Conservation (phyloP, 2,113 vertebrate species). For the Notothenia coriiceps region DNA sequence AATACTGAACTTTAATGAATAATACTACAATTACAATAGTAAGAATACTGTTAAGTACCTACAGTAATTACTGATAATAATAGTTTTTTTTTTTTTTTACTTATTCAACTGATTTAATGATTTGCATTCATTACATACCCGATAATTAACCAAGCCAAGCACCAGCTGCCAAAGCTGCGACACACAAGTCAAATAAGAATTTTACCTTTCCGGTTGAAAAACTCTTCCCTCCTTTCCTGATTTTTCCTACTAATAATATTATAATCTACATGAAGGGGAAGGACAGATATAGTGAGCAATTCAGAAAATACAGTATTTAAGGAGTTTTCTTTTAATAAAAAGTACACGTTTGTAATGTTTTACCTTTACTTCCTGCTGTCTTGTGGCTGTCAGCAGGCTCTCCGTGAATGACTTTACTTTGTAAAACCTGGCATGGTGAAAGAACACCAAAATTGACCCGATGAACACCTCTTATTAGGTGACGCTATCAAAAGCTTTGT, state of each 20-base stretch:
- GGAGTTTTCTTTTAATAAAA: not conserved
- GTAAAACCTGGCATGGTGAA: conserved; percentile 78
- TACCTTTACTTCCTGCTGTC: conserved; percentile 89
- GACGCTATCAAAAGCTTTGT: conserved; percentile 4
- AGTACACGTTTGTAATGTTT: not conserved
- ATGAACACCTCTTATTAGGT: not conserved
- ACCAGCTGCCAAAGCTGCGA: conserved; percentile 44
- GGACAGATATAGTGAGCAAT: not conserved
- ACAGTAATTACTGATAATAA: no score
- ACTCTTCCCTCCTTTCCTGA: conserved; percentile 92
- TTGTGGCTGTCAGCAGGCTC: conserved; percentile 73
- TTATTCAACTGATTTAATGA: no score
- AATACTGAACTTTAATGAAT: no score
- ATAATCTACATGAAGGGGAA: conserved; percentile 86
- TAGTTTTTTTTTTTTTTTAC: no score
- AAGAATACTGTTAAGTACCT: no score
- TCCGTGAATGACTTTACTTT: conserved; percentile 83
- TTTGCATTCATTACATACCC: not conserved
- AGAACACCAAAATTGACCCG: conserved; percentile 30
- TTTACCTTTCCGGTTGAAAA: conserved; percentile 95
- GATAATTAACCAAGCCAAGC: conserved; percentile 47
- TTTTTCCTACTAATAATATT: conserved; percentile 90
- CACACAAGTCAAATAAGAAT: not conserved
- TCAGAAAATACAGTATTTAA: not conserved
- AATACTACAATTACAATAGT: no score